Evolutionary conservation across 2,888 invertebrate genomes (phyloP).

Genomic region (Odontocerum albicorne): DNA sequence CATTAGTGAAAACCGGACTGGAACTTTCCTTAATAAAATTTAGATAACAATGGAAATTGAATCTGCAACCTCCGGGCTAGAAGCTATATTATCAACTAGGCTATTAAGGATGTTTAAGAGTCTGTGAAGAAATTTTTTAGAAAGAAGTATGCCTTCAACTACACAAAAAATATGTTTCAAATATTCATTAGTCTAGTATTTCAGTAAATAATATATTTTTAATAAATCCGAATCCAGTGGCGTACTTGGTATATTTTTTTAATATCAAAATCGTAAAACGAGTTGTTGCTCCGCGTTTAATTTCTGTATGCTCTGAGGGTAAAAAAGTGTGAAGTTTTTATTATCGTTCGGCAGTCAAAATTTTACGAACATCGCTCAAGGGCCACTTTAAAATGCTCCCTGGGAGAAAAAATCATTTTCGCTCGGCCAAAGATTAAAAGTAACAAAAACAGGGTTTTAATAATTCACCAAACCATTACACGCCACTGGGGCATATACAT

Average conservation of each 20-base stretch:
- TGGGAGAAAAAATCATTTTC: constrained; percentile 33
- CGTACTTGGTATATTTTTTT: constrained; percentile 8
- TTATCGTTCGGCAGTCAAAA: constrained; percentile 31
- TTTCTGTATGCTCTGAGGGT: constrained; percentile 9
- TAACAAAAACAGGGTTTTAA: constrained; percentile 34
- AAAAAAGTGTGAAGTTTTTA: constrained; percentile 34
- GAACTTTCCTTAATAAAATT: too few species aligned
- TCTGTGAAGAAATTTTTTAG: background rate
- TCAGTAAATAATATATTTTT: background rate
- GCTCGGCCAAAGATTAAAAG: constrained; percentile 35
- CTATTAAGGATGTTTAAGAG: too few species aligned
- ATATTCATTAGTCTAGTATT: background rate
- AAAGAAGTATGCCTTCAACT: background rate
- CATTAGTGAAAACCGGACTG: too few species aligned
- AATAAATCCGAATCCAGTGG: constrained; percentile 12
- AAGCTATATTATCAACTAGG: too few species aligned
- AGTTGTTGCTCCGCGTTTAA: constrained; percentile 13
- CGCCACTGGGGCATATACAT: constrained; percentile 22
- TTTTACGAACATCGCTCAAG: constrained; percentile 31
- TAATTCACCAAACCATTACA: constrained; percentile 30
- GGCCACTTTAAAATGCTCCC: constrained; percentile 29
- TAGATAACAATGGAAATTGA: too few species aligned
- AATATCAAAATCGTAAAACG: constrained; percentile 15
- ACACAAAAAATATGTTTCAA: background rate
- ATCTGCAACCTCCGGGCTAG: too few species aligned